Conservation (phyloP, 30 jellyfish, hydroid and myxozoan species). For the Sanderia malayensis region DNA sequence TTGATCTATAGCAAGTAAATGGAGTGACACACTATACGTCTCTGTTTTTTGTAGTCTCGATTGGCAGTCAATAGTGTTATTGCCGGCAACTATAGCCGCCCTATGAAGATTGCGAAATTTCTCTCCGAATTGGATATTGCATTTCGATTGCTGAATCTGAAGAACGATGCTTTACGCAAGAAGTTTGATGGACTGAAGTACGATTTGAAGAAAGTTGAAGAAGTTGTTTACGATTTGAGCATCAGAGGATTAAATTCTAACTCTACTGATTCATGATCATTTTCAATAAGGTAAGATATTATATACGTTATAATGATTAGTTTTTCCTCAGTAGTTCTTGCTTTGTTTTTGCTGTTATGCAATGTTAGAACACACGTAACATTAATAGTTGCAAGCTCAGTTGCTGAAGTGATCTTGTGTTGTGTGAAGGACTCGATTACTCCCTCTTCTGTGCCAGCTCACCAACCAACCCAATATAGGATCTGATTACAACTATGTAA, state of each 20-base stretch:
- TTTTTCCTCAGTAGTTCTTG: no score
- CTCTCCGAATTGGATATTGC: conserved; percentile 85
- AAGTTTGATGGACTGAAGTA: conserved; percentile 88
- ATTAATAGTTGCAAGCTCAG: no score
- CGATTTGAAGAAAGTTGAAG: conserved; percentile 85
- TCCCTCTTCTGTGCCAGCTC: no score
- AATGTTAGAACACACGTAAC: no score
- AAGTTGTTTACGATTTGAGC: conserved; percentile 80
- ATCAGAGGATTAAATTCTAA: conserved; percentile 53
- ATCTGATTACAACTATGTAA: no score
- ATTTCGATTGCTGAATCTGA: conserved; percentile 80
- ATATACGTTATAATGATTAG: no score
- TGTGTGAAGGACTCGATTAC: no score
- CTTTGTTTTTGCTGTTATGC: no score
- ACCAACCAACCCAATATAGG: no score
- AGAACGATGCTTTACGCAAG: conserved; percentile 80
- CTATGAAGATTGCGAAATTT: conserved; percentile 59
- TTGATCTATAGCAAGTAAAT: not conserved
- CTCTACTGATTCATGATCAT: not conserved
- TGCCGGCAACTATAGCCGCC: conserved; percentile 82
- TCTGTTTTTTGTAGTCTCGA: conserved; percentile 66
- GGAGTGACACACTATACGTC: not conserved
- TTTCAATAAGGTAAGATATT: not conserved
- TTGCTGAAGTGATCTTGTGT: no score
- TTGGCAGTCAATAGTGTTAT: conserved; percentile 75